Evolutionary conservation across 2,113 vertebrate genomes (phyloP), one percentile per base, ranked within the genome.

Genomic region (Trochalopteron elliotii): DNA sequence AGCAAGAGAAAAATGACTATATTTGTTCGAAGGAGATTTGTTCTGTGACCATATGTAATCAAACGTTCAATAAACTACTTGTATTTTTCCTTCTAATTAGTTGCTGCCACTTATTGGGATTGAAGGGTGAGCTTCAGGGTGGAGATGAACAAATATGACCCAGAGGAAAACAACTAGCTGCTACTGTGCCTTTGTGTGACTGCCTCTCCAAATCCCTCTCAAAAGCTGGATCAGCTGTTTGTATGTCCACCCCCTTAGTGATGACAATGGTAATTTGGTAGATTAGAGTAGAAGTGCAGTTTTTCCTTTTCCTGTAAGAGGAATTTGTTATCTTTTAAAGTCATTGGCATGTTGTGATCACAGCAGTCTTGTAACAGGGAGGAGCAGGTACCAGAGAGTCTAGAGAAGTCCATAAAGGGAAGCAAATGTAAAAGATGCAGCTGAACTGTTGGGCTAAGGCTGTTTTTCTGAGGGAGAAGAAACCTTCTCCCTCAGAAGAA

Each of bases 21-120:
- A 2, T 63, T 83, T 80, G 67, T 92, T 70, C 75, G 65, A 89
- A n/a, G 35, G 72, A 91, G 67, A 89, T 71, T 68, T 69, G 64
- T 83, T 90, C 75, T 94, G 83, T 95, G 83, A 61, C 92, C 68
- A 3, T 69, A 52, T 94, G 77, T 88, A 93, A 90, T 91, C 60
- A 91, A 89, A 87, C 70, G 33, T 70, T 56, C 87, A 90, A 93
- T 93, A 76, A 90, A 80, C 59, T 52, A 19, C 56, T 89, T 84
- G 72, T 75, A 25, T 94, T 90, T 96, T 90, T 47, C 47, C 68
- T 93, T 87, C 72, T 94, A 92, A 96, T 93, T 96, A 91, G 60
- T 81, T 93, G 60, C 60, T 94, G 83, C 65, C 76, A 82, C 4
- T 95, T 95, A 75, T 7, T 81, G 64, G 60, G 56, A 56, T 72